Evolutionary conservation across 1,140 invertebrate species (phyloP).

Genomic region (Drosophila triauraria): DNA sequence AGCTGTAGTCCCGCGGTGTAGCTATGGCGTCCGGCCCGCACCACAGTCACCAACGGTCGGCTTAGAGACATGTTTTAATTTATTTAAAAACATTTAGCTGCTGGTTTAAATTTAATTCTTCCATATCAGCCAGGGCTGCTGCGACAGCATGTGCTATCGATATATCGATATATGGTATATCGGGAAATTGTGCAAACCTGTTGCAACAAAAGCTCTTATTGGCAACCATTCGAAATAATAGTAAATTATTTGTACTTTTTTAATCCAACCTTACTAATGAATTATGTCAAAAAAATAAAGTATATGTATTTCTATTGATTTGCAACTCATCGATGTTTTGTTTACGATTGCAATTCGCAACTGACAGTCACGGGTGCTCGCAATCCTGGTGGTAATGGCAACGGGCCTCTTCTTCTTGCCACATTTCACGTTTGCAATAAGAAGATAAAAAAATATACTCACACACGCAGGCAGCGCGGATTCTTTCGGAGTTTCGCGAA

Average conservation of each 20-base stretch:
- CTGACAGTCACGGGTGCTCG: slow-evolving; percentile 19
- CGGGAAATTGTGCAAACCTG: not conserved
- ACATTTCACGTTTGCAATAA: slow-evolving; percentile 57
- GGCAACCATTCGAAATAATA: not conserved
- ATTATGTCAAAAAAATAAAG: not conserved
- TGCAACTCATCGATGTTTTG: slow-evolving; percentile 9
- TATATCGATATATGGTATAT: not conserved
- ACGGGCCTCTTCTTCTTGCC: slow-evolving; percentile 42
- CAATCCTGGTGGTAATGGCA: slow-evolving; percentile 7
- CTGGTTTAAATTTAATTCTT: slow-evolving; percentile 5
- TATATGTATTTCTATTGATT: not conserved
- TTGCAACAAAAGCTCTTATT: not conserved
- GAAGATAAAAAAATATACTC: slow-evolving; percentile 46
- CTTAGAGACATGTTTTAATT: slow-evolving; percentile 51
- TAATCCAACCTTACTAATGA: not conserved
- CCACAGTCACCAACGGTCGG: slow-evolving; percentile 86
- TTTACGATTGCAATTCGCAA: slow-evolving; percentile 24
- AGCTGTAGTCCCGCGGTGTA: slow-evolving; percentile 88
- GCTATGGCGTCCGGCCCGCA: slow-evolving; percentile 87
- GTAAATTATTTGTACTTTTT: not conserved
- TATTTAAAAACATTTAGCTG: slow-evolving; percentile 1
- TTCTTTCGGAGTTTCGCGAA: slow-evolving; percentile 59
- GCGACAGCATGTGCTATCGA: not conserved
- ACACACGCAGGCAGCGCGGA: slow-evolving; percentile 59
- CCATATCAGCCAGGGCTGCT: not conserved